These are phyloP conservation scores for Myotis yumanensis DNA, from an alignment of 2,113 vertebrate species.

Conservation along the genomic window DNA sequence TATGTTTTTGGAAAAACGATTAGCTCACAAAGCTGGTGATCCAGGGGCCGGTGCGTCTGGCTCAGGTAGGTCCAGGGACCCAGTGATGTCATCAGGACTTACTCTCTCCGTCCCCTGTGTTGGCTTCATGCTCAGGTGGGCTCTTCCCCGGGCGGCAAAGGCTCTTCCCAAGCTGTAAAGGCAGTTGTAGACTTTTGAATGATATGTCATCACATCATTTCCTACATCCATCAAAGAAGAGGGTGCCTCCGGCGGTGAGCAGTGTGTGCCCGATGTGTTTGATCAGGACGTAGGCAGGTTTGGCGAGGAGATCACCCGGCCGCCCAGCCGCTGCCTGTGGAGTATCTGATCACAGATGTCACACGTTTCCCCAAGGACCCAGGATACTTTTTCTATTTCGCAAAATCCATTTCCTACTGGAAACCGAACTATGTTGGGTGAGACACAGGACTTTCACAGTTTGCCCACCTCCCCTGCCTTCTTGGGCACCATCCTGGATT, in stretches of 20 bases:
- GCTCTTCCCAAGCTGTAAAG: not conserved
- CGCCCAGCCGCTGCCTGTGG: conserved; percentile 96
- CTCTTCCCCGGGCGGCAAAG: not conserved
- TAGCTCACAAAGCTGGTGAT: not conserved
- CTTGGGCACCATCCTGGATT: not conserved
- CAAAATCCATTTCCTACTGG: not conserved
- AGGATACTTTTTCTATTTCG: not conserved
- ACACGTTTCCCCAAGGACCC: not conserved
- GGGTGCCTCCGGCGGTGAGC: not conserved
- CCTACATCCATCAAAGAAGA: not conserved
- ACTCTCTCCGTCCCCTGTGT: not conserved
- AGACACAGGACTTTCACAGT: not conserved
- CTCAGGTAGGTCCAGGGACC: not conserved
- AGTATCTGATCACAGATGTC: conserved; percentile 96
- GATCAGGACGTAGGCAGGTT: conserved; percentile 96
- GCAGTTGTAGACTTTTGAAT: not conserved
- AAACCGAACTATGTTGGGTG: not conserved
- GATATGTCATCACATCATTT: not conserved
- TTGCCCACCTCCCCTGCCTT: not conserved
- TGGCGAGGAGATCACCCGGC: conserved; percentile 97
- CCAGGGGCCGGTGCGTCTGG: not conserved
- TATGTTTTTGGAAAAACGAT: not conserved
- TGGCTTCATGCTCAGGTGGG: not conserved
- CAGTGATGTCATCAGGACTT: not conserved
- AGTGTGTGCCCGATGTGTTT: not conserved